A percentile compares a stretch with the other conserved stretches of the same genome.
Evolutionary conservation across 23 tunicate species (phyloP).

Genomic region (Trididemnum nubilum): DNA sequence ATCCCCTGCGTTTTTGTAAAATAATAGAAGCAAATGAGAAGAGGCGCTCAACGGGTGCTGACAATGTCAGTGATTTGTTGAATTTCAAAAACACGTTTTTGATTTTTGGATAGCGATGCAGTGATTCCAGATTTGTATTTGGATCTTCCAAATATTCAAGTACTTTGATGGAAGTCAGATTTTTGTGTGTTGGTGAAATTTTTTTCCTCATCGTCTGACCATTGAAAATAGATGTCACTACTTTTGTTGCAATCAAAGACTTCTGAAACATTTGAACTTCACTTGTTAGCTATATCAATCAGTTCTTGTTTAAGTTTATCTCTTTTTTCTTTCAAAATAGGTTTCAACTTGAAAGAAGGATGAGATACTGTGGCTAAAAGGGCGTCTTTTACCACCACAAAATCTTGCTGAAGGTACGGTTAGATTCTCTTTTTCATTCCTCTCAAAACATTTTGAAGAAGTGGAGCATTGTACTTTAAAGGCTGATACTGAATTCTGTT

Average conservation of each 20-base stretch:
- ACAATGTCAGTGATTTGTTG: neutral
- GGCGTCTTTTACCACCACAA: conserved; percentile 3
- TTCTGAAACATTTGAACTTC: too few relatives aligned
- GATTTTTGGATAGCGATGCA: too few relatives aligned
- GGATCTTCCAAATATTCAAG: too few relatives aligned
- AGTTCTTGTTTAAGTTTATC: conserved; percentile 9
- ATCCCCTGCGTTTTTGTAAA: neutral
- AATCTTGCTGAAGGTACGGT: neutral
- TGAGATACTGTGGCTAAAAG: conserved; percentile 9
- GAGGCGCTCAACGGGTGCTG: neutral
- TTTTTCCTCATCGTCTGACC: conserved; percentile 9
- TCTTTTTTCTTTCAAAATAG: conserved; percentile 5
- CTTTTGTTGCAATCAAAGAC: neutral
- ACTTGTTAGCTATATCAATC: too few relatives aligned
- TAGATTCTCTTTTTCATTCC: neutral
- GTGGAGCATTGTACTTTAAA: conserved; percentile 15
- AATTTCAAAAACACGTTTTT: too few relatives aligned
- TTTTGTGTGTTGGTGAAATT: neutral
- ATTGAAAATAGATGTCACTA: neutral
- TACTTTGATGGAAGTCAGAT: too few relatives aligned
- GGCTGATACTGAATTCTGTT: neutral
- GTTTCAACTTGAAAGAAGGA: conserved; percentile 8
- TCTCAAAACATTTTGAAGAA: neutral
- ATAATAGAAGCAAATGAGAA: neutral
- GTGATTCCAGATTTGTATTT: too few relatives aligned